Evolutionary conservation across 1,140 invertebrate species (phyloP), one percentile per base, ranked within the genome.

Genomic region (Cheumatopsyche charites): DNA sequence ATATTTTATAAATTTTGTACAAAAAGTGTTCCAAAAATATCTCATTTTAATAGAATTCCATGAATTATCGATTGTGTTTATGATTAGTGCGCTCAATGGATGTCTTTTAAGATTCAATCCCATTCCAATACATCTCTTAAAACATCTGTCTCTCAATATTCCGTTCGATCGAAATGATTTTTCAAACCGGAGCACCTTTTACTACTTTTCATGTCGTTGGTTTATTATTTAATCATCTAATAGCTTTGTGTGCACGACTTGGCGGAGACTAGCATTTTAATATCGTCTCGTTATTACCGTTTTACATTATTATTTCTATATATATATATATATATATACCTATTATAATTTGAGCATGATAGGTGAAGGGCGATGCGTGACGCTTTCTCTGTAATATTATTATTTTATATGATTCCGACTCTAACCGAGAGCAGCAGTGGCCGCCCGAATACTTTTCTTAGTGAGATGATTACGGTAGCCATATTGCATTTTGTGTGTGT

Each of bases 401-500:
- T 47, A 12, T 55, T 9, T 21, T 6, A n/a, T 15, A 15, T 47
- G 4, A 55, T 9, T 62, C 62, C 25, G 47, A 70, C 55, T 62
- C 62, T 47, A 62, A 70, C 55, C 55, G 55, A 70, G 58, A 62
- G 68, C 68, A 70, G 68, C 68, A 43, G 58, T 61, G 70, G 70
- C 70, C 68, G 70, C 52, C 61, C 45, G 26, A 6, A 47, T 42
- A 6, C 5, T 47, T 47, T 47, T n/a, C 15, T 65, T 71, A 65
- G 61, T 67, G 55, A 58, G 55, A 62, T 74, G 62, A 73, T 70
- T 52, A 62, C 41, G 68, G 71, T 69, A 67, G 70, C 70, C 79
- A 76, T 76, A 77, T 78, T 77, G 77, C 78, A 78, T 77, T 68
- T 68, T 77, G 78, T 77, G 78, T 79, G 73, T 81, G 78, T 81